Conservation (phyloP, 1,140 invertebrate genomes). For the Drosophila dunni region DNA sequence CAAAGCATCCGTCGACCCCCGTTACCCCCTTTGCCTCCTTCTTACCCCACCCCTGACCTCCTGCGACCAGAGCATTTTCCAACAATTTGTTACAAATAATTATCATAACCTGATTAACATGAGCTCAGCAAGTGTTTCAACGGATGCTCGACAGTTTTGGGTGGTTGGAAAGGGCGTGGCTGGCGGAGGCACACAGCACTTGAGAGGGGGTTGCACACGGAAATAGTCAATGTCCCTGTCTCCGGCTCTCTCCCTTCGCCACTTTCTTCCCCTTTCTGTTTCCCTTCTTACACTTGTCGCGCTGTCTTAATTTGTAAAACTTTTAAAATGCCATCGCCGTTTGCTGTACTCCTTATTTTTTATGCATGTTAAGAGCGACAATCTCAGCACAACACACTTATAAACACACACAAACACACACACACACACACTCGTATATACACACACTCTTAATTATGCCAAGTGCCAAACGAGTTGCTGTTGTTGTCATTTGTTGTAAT, state of each 20-base stretch:
- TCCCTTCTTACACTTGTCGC: conserved; percentile 17
- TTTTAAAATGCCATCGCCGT: conserved; percentile 76
- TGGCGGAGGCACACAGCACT: background rate
- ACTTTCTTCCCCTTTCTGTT: background rate
- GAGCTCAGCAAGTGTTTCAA: conserved; percentile 64
- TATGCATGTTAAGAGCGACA: conserved; percentile 78
- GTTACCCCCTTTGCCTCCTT: background rate
- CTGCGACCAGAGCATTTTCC: conserved; percentile 28
- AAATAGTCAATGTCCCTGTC: conserved; percentile 47
- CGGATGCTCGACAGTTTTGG: conserved; percentile 1
- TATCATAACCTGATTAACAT: conserved; percentile 85
- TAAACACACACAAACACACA: conserved; percentile 16
- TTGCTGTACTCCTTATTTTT: conserved; percentile 66
- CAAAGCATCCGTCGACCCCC: conserved; percentile 14
- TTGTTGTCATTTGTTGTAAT: conserved; percentile 64
- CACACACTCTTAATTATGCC: conserved; percentile 75
- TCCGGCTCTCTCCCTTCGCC: background rate
- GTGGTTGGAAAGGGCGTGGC: background rate
- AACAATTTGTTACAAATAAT: conserved; percentile 84
- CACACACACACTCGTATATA: conserved; percentile 26
- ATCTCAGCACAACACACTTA: conserved; percentile 66
- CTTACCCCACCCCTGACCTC: background rate
- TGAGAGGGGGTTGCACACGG: conserved; percentile 17
- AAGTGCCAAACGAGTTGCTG: conserved; percentile 62
- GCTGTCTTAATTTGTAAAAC: conserved; percentile 78